Percentiles rank a stretch among this genome's conserved stretches.
Conservation (phyloP, 2,113 vertebrate genomes). For the Amazona guildingii region DNA sequence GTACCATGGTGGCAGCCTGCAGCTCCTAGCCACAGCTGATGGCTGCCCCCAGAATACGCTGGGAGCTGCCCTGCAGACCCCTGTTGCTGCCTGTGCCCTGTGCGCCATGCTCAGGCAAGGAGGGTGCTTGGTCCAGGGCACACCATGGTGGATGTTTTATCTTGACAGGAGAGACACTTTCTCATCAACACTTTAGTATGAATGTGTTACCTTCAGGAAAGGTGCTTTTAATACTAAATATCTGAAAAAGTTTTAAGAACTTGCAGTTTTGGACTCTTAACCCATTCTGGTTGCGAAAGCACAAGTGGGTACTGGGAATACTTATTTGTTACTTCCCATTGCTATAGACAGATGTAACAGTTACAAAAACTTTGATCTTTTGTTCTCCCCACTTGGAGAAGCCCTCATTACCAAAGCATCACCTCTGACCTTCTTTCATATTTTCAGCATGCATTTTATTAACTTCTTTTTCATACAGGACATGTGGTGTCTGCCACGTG, state of each 20-base stretch:
- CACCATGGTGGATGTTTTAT: not conserved
- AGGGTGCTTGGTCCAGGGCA: not conserved
- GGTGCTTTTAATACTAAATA: not conserved
- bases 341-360: slow-evolving; percentile 41
- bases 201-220: not conserved
- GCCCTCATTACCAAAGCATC: slow-evolving; percentile 59
- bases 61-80: fast-evolving
- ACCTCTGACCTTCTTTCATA: slow-evolving; percentile 70
- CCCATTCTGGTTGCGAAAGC: not conserved
- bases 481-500: slow-evolving; percentile 53
- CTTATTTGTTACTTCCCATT: not conserved
- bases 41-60: not conserved
- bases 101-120: not conserved
- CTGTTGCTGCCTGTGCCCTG: fast-evolving
- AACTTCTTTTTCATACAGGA: slow-evolving; percentile 69
- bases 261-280: not conserved
- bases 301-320: not conserved
- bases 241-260: not conserved
- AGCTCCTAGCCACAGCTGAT: not conserved
- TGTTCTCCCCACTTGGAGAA: slow-evolving; percentile 67
- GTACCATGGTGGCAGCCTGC: fast-evolving
- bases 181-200: not conserved
- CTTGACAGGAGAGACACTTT: not conserved
- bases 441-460: slow-evolving; percentile 69
- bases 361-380: slow-evolving; percentile 58